Percentiles rank a stretch among this genome's conserved stretches.
Evolutionary conservation across 2,797 vertebrate genomes (phyloP).

Genomic region (Hypotaenidia okinawae): DNA sequence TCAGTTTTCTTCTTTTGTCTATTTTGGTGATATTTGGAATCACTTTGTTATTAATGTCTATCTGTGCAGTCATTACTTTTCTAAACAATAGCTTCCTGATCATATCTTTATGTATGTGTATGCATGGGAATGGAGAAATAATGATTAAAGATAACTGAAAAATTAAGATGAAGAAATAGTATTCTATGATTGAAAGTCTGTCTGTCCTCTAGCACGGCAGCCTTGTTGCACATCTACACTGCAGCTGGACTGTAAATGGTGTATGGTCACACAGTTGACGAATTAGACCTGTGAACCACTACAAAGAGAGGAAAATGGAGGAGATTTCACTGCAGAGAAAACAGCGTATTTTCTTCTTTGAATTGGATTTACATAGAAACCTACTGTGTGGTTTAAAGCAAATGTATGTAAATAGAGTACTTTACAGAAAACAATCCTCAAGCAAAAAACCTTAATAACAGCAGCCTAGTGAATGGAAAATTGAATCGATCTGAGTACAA

Average conservation of each 20-base stretch:
- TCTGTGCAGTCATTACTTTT: not conserved
- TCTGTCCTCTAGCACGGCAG: not conserved
- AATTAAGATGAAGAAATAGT: not conserved
- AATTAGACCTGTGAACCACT: conserved; percentile 30
- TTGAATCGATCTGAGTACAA: not conserved
- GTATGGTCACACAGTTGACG: not conserved
- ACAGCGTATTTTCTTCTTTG: not conserved
- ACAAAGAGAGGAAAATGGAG: not conserved
- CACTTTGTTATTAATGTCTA: not conserved
- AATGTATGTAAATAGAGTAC: not conserved
- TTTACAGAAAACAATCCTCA: not conserved
- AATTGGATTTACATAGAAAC: not conserved
- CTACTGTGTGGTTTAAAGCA: not conserved
- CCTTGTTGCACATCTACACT: not conserved
- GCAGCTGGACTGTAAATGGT: not conserved
- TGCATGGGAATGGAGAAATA: not conserved
- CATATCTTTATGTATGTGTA: not conserved
- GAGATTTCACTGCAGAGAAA: not conserved
- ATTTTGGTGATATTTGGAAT: not conserved
- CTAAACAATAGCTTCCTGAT: not conserved
- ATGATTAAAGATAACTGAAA: not conserved
- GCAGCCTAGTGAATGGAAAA: not conserved
- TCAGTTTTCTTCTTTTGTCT: not conserved
- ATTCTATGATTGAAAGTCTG: not conserved
- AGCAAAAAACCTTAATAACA: not conserved